phyloP scores from a whole-genome alignment of 2,113 vertebrate genomes.

The human (Homo sapiens) region DNA sequence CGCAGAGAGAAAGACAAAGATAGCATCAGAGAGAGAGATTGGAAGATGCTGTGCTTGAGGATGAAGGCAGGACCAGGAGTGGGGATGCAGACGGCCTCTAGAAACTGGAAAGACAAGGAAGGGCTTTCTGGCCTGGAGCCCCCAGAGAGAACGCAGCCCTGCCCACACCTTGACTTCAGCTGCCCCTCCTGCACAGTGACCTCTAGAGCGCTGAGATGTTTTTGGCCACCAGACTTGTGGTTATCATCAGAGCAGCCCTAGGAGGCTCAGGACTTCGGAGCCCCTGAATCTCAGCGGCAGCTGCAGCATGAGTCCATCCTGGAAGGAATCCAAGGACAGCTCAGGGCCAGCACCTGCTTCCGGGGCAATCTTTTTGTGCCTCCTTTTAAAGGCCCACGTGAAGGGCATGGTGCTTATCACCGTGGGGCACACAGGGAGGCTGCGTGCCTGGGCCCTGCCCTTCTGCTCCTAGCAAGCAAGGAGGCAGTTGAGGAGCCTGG shows the following conservation, averaged over 20 bases:
- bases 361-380: not conserved
- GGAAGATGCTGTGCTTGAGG: not conserved
- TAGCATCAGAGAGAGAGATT: not conserved
- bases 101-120: too few species aligned
- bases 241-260: rapidly evolving
- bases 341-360: not conserved
- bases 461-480: constrained; percentile 65
- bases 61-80: too few species aligned
- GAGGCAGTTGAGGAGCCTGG: constrained; percentile 63
- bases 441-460: not conserved
- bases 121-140: rapidly evolving
- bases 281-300: not conserved
- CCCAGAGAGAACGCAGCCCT: rapidly evolving
- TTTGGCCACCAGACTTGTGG: not conserved
- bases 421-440: not conserved
- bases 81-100: not conserved
- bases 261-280: not conserved
- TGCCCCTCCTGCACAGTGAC: rapidly evolving
- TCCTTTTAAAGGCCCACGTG: not conserved
- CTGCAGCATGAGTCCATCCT: not conserved
- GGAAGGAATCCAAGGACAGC: not conserved
- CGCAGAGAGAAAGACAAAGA: not conserved
- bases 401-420: constrained; percentile 38
- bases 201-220: not conserved
- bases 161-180: not conserved